phyloP scores from a whole-genome alignment of 2,888 invertebrate genomes.

The Cephus spinipes region DNA sequence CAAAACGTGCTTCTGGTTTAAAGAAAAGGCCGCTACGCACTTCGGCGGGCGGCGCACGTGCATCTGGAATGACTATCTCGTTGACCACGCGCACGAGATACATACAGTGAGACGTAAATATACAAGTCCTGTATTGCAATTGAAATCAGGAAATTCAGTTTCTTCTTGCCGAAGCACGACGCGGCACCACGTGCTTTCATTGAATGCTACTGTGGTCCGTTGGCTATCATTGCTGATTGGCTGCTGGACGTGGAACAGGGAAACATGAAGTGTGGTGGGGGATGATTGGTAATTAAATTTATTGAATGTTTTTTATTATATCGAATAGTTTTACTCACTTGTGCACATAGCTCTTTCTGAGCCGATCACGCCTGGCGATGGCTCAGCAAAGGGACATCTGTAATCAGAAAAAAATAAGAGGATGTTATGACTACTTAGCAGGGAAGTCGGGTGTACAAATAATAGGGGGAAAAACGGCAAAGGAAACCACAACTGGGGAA shows the following conservation, averaged over 20 bases:
- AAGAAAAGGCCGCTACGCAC: background rate
- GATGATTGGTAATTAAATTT: background rate
- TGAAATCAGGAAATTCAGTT: background rate
- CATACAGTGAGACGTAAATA: background rate
- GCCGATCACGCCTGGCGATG: slow-evolving; percentile 32
- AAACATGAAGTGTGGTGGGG: background rate
- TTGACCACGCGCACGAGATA: background rate
- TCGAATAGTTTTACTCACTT: slow-evolving; percentile 23
- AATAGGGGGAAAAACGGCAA: background rate
- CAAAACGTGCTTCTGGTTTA: background rate
- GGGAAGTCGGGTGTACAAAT: background rate
- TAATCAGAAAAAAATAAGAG: slow-evolving; percentile 35
- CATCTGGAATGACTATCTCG: background rate
- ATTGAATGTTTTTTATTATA: background rate
- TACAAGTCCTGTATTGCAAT: background rate
- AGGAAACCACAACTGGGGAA: background rate
- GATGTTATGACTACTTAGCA: background rate
- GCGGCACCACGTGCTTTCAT: background rate
- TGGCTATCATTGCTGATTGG: background rate
- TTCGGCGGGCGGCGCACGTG: background rate
- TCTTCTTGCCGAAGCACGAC: background rate
- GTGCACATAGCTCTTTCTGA: slow-evolving; percentile 35
- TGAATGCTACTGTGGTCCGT: too few relatives aligned
- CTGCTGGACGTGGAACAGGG: background rate
- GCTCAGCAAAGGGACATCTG: slow-evolving; percentile 40